Evolutionary conservation across 2,113 vertebrate species (phyloP).

Genomic region (Melanotaenia duboulayi): DNA sequence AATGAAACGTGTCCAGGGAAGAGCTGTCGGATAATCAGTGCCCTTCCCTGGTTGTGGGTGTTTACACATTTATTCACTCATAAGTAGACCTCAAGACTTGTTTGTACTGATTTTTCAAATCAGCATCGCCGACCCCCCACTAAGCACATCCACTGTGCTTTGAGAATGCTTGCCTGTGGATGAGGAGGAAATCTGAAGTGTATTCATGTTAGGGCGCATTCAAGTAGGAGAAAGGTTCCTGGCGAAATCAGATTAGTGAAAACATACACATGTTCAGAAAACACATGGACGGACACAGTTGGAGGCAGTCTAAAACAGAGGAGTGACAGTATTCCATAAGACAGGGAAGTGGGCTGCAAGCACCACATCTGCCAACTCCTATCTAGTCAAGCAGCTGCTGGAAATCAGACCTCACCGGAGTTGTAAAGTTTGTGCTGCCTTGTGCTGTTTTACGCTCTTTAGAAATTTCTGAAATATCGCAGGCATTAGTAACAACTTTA

Average conservation of each 20-base stretch:
- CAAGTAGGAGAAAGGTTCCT: constrained; percentile 37
- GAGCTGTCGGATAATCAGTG: neutral
- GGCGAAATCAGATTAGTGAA: constrained; percentile 34
- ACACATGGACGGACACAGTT: constrained; percentile 51
- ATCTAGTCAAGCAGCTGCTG: constrained; percentile 42
- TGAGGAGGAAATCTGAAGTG: constrained; percentile 46
- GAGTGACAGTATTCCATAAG: constrained; percentile 56
- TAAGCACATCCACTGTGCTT: neutral
- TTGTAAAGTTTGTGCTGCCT: constrained; percentile 18
- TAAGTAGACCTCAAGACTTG: constrained; percentile 13
- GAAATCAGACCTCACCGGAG: constrained; percentile 54
- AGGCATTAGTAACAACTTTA: neutral
- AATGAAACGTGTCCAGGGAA: neutral
- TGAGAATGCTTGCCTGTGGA: constrained; percentile 20
- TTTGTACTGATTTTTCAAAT: constrained; percentile 28
- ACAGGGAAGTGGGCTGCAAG: constrained; percentile 65
- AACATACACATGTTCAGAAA: constrained; percentile 34
- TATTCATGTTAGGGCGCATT: constrained; percentile 35
- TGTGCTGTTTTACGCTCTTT: neutral
- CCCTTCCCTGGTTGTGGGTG: neutral
- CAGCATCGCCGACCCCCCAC: neutral
- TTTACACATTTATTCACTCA: neutral
- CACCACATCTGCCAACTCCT: constrained; percentile 58
- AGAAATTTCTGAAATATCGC: neutral
- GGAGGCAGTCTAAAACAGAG: constrained; percentile 47